These are phyloP conservation scores for Pheosia tremula DNA, from an alignment of 2,888 invertebrate species.

Conservation along the genomic window DNA sequence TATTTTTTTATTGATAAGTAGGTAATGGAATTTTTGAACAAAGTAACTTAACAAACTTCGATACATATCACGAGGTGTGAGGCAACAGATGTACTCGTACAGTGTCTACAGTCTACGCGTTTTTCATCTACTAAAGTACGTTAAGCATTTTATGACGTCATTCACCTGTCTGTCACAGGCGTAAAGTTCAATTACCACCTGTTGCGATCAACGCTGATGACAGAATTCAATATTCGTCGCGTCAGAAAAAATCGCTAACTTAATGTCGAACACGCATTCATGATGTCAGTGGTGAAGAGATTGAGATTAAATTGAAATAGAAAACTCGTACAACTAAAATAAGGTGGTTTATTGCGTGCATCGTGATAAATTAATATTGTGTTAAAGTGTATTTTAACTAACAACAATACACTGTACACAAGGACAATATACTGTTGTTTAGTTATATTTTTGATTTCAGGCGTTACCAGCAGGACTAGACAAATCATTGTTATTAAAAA, in stretches of 20 bases:
- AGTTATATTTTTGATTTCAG: conserved; percentile 46
- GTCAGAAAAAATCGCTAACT: conserved; percentile 3
- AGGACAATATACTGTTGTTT: too few relatives aligned
- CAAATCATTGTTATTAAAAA: conserved; percentile 71
- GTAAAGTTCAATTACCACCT: conserved; percentile 24
- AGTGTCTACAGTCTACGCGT: neutral
- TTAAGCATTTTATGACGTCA: conserved; percentile 18
- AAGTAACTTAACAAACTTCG: too few relatives aligned
- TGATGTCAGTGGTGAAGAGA: neutral
- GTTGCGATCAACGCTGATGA: conserved; percentile 19
- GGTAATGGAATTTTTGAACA: too few relatives aligned
- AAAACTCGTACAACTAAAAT: neutral
- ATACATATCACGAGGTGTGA: too few relatives aligned
- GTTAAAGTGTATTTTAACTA: too few relatives aligned
- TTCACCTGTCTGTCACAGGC: conserved; percentile 23
- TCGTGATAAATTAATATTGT: too few relatives aligned
- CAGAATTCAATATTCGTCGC: conserved; percentile 3
- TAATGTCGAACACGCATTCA: neutral
- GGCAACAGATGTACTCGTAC: too few relatives aligned
- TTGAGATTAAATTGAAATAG: conserved; percentile 5
- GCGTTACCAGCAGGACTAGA: conserved; percentile 72
- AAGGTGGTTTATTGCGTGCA: too few relatives aligned
- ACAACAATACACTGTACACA: too few relatives aligned
- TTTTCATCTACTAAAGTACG: conserved; percentile 13
- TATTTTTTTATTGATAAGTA: too few relatives aligned